Base-by-base conservation (phyloP, 2,888 invertebrate genomes). In the Drosophila melanosoma region DNA sequence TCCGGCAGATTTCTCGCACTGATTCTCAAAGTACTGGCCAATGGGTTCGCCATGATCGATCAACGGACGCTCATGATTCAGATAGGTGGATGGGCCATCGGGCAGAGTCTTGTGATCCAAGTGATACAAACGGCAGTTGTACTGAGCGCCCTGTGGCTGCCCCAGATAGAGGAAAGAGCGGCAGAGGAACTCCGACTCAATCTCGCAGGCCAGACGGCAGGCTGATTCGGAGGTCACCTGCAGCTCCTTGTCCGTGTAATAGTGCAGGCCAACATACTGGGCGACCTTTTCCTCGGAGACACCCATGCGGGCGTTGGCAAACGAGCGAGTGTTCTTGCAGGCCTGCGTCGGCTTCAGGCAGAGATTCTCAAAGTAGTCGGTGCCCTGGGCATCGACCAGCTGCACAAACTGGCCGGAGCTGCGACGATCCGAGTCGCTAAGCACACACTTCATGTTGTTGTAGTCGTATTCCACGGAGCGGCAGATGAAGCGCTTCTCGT, bases 391-490 rank as follows among this genome's bases (percentile, higher is more conserved):
- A 91, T 98, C 98, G 23, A 97, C 96, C 79, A 98, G 96, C 90
- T 97, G 97, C n/a, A 97, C 96, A 91, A 96, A 97, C 91, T 97
- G 97, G 2, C 97, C 97, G 3, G 97, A 97, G 2, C 98, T 97
- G 74, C 98, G 95, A 20, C 98, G 94, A 93, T 98, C 98, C 2
- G 97, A 96, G 91, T 98, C 98, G 91, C 97, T 97, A 48, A 98
- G 95, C 77, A 98, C 97, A 90, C 98, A 98, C 90, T 98, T 96
- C 93, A 98, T 96, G 70, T 97, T 97, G 73, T 97, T 97, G 94
- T 98, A 98, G 93, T 98, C 98, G 93, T 98, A 98, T 93, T 98
- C 98, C 45, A 97, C 97, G 0, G 98, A 98, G 11, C 98, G 96
- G 91, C 98, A 98, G 17, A 96, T 96, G 93, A 98, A 98, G 62